Percentiles rank a stretch among this genome's conserved stretches.
Evolutionary conservation across 2,888 invertebrate genomes (phyloP).

Genomic region (Salpingus planirostris): DNA sequence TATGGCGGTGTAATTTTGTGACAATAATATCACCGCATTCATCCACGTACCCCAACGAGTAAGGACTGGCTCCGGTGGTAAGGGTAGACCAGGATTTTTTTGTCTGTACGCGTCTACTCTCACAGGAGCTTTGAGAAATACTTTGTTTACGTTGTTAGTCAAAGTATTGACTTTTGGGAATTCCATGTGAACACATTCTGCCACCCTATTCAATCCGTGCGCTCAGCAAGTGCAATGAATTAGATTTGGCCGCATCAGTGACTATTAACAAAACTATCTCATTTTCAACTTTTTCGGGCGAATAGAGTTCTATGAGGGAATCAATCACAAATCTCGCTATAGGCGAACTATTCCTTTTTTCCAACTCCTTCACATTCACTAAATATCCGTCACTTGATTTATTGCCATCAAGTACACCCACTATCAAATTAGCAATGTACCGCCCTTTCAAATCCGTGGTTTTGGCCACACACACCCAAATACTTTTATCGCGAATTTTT

Average conservation of each 20-base stretch:
- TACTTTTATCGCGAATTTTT: not conserved
- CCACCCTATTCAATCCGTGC: constrained; percentile 23
- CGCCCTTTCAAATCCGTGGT: not conserved
- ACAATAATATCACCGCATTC: constrained; percentile 4
- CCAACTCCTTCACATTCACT: not conserved
- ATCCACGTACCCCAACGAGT: constrained; percentile 5
- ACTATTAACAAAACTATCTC: constrained; percentile 6
- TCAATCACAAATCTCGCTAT: not conserved
- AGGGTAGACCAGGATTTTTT: constrained; percentile 1
- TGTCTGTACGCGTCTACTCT: constrained; percentile 5
- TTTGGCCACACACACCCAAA: not conserved
- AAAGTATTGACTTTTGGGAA: constrained; percentile 8
- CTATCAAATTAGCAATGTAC: not conserved
- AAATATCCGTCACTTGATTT: not conserved
- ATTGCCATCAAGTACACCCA: not conserved
- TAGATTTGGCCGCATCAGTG: constrained; percentile 22
- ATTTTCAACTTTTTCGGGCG: not conserved
- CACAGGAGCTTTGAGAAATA: constrained; percentile 24
- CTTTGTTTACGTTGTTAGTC: constrained; percentile 22
- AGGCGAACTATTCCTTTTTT: not conserved
- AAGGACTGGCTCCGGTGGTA: constrained; percentile 2
- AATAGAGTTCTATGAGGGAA: not conserved
- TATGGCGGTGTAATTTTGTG: constrained; percentile 3
- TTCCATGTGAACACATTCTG: constrained; percentile 11
- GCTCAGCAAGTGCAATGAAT: constrained; percentile 26